Conservation (phyloP, 2,888 invertebrate species). For the Scrobipalpa costella region DNA sequence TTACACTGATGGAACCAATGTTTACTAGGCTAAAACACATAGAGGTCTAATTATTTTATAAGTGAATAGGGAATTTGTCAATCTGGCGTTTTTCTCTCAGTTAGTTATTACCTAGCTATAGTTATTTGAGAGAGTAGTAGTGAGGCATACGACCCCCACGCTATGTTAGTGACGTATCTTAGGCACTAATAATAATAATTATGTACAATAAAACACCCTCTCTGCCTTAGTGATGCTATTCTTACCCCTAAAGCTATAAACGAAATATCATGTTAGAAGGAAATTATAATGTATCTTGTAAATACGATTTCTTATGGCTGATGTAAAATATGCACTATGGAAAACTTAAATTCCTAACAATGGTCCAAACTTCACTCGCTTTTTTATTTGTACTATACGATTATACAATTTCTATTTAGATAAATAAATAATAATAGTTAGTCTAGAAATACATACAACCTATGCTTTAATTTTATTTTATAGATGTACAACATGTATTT, state of each 20-base stretch:
- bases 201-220: constrained; percentile 78
- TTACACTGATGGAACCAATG: constrained; percentile 69
- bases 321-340: constrained; percentile 75
- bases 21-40: constrained; percentile 61
- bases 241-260: constrained; percentile 70
- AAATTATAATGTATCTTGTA: constrained; percentile 69
- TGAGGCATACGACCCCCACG: constrained; percentile 47
- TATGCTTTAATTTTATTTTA: constrained; percentile 77
- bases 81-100: constrained; percentile 56
- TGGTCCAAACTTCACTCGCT: constrained; percentile 80
- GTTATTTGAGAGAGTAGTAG: constrained; percentile 45
- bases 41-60: constrained; percentile 62
- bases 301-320: constrained; percentile 72
- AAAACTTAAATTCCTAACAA: constrained; percentile 79
- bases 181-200: constrained; percentile 65
- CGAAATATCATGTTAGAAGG: constrained; percentile 66
- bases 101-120: constrained; percentile 50
- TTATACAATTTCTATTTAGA: constrained; percentile 78
- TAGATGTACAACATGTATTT: constrained; percentile 75
- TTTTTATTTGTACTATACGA: constrained; percentile 79
- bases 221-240: constrained; percentile 79
- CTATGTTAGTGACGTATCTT: constrained; percentile 55
- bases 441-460: constrained; percentile 67
- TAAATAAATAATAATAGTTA: constrained; percentile 68
- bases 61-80: constrained; percentile 53